These are phyloP conservation scores for Amphiprion ocellaris DNA, from an alignment of 2,113 vertebrate species.

Conservation along the genomic window DNA sequence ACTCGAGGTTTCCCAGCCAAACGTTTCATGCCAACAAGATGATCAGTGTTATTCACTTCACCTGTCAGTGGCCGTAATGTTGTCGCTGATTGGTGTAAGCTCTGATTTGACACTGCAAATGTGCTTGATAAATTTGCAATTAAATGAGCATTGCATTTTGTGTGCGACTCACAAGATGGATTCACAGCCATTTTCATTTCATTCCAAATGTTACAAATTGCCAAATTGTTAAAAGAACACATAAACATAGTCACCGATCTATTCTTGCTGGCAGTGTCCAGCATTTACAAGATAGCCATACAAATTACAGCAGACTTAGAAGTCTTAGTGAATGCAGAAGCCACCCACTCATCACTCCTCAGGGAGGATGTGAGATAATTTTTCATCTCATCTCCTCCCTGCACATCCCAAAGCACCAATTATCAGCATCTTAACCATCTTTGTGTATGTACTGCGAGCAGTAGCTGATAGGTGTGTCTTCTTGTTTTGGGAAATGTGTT, in stretches of 20 bases:
- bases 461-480: neutral
- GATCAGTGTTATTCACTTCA: too few relatives aligned
- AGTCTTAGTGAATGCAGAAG: neutral
- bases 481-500: too few relatives aligned
- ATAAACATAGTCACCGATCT: neutral
- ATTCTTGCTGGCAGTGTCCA: neutral
- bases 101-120: too few relatives aligned
- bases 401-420: neutral
- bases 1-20: too few relatives aligned
- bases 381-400: constrained; percentile 6
- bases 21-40: too few relatives aligned
- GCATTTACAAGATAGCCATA: neutral
- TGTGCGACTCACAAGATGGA: neutral
- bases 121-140: neutral
- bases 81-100: too few relatives aligned
- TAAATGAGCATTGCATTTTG: neutral
- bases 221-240: neutral
- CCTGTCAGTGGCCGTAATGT: too few relatives aligned
- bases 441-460: constrained; percentile 10
- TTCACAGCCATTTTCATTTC: neutral
- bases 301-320: constrained; percentile 19
- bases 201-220: neutral
- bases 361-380: neutral
- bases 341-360: neutral
- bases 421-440: neutral